Evolutionary conservation across 2,888 invertebrate species (phyloP).

Genomic region (Drosophila niveifrons): DNA sequence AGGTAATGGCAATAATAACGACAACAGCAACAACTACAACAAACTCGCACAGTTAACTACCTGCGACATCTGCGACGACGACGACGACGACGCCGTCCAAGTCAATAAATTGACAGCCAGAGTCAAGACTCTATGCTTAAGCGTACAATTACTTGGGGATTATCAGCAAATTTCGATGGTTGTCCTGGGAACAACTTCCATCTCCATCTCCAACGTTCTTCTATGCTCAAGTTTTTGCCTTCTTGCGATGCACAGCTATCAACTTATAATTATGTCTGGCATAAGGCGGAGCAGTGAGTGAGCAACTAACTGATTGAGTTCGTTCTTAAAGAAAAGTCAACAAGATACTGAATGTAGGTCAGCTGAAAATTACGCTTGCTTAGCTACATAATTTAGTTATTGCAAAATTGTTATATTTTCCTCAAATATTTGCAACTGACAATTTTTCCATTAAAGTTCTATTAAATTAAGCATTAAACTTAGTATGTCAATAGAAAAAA

Average conservation of each 20-base stretch:
- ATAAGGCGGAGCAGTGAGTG: not conserved
- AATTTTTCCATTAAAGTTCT: not conserved
- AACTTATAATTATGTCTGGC: slow-evolving; percentile 35
- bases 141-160: slow-evolving; percentile 77
- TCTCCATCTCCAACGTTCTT: not conserved
- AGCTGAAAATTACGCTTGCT: slow-evolving; percentile 1
- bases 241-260: not conserved
- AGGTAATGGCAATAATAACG: slow-evolving; percentile 43
- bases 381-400: not conserved
- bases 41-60: slow-evolving; percentile 47
- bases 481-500: no score
- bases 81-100: slow-evolving; percentile 14
- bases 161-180: slow-evolving; percentile 48
- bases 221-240: slow-evolving; percentile 16
- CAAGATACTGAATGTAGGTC: slow-evolving; percentile 5
- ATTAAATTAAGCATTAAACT: not conserved
- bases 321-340: not conserved
- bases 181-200: not conserved
- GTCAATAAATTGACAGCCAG: slow-evolving; percentile 74
- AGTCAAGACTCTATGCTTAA: slow-evolving; percentile 44
- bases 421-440: not conserved
- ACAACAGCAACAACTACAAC: slow-evolving; percentile 31
- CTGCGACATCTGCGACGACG: slow-evolving; percentile 68
- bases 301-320: not conserved
- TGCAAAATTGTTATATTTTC: not conserved